Evolutionary conservation across 2,888 invertebrate genomes (phyloP).

Genomic region (Ligdia adustata): DNA sequence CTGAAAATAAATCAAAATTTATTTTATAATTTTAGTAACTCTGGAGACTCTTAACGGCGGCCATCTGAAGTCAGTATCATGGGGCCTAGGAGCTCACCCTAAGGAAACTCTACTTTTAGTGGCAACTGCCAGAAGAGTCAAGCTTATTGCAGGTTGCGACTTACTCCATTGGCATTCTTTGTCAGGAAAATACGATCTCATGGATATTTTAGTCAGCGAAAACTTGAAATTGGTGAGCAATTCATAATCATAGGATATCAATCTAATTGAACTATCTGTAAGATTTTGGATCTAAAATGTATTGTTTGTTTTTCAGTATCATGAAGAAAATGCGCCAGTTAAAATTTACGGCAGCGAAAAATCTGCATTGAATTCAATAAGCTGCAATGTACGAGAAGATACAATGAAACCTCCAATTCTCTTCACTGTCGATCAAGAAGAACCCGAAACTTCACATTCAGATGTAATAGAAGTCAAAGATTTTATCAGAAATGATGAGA

Average conservation of each 20-base stretch:
- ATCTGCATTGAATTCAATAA: constrained; percentile 76
- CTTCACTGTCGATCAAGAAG: constrained; percentile 52
- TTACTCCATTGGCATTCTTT: constrained; percentile 86
- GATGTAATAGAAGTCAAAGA: constrained; percentile 71
- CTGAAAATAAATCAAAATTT: not conserved
- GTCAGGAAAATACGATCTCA: constrained; percentile 84
- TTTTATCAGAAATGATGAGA: constrained; percentile 62
- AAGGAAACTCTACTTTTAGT: constrained; percentile 82
- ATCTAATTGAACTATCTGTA: no score
- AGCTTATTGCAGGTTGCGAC: constrained; percentile 86
- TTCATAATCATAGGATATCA: no score
- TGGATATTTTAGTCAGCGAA: constrained; percentile 77
- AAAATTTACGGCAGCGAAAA: constrained; percentile 79
- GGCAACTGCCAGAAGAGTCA: constrained; percentile 84
- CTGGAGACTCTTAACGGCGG: constrained; percentile 86
- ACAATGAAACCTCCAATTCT: constrained; percentile 55
- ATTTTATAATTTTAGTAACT: constrained; percentile 75
- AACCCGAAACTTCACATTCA: constrained; percentile 35
- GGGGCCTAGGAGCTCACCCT: constrained; percentile 83
- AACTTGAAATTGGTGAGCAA: constrained; percentile 85
- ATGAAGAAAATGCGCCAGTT: constrained; percentile 84
- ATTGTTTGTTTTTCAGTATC: constrained; percentile 68
- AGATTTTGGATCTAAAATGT: no score
- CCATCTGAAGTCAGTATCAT: constrained; percentile 83
- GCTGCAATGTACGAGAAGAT: constrained; percentile 64